Evolutionary conservation across 35 echinoderm and acorn worm species (phyloP).

Genomic region (Chiridota heheva): DNA sequence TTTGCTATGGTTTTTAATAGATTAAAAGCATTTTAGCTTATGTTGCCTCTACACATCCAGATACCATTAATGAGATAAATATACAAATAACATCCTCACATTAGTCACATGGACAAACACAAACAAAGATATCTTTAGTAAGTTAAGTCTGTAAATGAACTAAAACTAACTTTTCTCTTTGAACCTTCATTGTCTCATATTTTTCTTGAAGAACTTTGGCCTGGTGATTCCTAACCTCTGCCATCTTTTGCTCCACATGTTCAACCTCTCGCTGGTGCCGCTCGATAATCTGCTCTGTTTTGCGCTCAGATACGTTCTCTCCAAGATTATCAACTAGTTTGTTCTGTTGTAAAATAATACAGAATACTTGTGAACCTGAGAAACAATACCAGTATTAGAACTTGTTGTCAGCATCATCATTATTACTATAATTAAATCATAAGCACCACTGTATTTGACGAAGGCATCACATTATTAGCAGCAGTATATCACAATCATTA

Average conservation of each 20-base stretch:
- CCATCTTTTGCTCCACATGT: conserved; percentile 75
- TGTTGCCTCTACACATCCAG: no score
- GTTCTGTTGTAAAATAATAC: conserved; percentile 22
- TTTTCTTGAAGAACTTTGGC: conserved; percentile 73
- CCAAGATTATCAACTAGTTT: conserved; percentile 76
- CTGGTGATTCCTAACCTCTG: conserved; percentile 72
- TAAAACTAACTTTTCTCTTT: conserved; percentile 86
- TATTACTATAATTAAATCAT: no score
- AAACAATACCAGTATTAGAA: background rate
- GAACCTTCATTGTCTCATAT: conserved; percentile 68
- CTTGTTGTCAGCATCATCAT: background rate
- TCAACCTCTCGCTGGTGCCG: conserved; percentile 74
- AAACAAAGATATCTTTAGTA: no score
- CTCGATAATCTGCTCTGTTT: conserved; percentile 76
- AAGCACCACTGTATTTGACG: no score
- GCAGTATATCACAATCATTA: no score
- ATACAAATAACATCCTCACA: no score
- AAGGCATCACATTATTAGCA: no score
- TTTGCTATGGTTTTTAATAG: no score
- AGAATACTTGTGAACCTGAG: conserved; percentile 14
- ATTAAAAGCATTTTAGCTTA: no score
- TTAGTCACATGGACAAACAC: no score
- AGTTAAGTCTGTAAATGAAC: no score
- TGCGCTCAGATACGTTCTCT: conserved; percentile 59
- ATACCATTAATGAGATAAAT: no score